These are phyloP conservation scores for Strigops habroptila DNA, from an alignment of 2,113 vertebrate species.

Conservation along the genomic window DNA sequence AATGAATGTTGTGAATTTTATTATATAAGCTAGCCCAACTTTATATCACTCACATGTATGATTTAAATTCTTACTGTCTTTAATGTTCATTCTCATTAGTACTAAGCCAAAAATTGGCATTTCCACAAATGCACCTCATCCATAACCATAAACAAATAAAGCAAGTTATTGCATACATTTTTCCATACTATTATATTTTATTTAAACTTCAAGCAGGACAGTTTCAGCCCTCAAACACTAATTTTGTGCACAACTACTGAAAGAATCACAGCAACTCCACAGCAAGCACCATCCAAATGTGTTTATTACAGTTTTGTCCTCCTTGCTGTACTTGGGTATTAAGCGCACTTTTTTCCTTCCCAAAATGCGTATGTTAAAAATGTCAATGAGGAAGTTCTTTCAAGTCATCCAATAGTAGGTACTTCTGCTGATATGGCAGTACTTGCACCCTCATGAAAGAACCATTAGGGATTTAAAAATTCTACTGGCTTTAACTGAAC, in stretches of 20 bases:
- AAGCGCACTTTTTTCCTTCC: not conserved
- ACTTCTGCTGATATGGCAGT: not conserved
- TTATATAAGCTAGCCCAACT: not conserved
- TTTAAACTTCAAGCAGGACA: not conserved
- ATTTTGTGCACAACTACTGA: not conserved
- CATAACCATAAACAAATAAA: not conserved
- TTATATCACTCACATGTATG: not conserved
- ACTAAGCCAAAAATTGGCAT: not conserved
- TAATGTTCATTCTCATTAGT: not conserved
- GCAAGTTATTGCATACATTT: not conserved
- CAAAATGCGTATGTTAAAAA: not conserved
- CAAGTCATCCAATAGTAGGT: not conserved
- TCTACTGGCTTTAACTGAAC: not conserved
- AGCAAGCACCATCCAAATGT: not conserved
- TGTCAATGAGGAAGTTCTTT: not conserved
- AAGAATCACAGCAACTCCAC: not conserved
- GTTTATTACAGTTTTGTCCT: not conserved
- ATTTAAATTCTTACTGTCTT: not conserved
- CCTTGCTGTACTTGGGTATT: not conserved
- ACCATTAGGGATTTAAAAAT: not conserved
- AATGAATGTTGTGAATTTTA: not conserved
- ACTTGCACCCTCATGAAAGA: not conserved
- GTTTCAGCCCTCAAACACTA: not conserved
- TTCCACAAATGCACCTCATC: not conserved
- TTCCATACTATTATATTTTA: not conserved